Conservation (phyloP, 2,797 vertebrate genomes). For the Emydoidea blandingii region DNA sequence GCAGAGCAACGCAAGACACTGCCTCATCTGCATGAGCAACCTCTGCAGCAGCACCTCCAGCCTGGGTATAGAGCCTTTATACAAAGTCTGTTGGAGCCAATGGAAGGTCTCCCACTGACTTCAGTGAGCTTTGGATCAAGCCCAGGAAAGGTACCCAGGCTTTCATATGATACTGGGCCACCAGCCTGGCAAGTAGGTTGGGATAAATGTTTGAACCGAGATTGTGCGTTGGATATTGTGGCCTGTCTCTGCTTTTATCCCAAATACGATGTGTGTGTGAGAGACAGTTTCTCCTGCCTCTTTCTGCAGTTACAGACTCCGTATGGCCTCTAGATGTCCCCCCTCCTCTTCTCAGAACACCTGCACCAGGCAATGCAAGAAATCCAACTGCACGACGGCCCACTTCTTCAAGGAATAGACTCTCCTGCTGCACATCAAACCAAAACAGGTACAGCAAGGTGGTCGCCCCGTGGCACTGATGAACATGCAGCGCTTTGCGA, state of each 20-base stretch:
- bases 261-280: background rate
- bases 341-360: conserved; percentile 40
- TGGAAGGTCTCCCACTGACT: background rate
- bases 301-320: conserved; percentile 76
- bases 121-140: background rate
- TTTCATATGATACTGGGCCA: background rate
- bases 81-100: rapidly evolving
- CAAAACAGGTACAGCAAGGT: conserved; percentile 63
- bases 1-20: background rate
- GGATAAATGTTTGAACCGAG: background rate
- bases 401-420: conserved; percentile 74
- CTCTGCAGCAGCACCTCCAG: background rate
- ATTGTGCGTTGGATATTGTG: background rate
- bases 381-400: conserved; percentile 41
- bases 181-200: background rate
- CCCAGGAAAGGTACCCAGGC: background rate
- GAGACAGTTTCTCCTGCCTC: conserved; percentile 50
- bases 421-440: background rate
- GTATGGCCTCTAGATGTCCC: conserved; percentile 76
- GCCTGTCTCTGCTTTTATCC: rapidly evolving
- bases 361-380: conserved; percentile 73
- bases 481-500: rapidly evolving
- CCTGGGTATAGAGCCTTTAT: rapidly evolving
- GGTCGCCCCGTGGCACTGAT: rapidly evolving
- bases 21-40: background rate